Base-by-base conservation (phyloP, 1,140 invertebrate genomes). In the Vollenhovia emeryi region DNA sequence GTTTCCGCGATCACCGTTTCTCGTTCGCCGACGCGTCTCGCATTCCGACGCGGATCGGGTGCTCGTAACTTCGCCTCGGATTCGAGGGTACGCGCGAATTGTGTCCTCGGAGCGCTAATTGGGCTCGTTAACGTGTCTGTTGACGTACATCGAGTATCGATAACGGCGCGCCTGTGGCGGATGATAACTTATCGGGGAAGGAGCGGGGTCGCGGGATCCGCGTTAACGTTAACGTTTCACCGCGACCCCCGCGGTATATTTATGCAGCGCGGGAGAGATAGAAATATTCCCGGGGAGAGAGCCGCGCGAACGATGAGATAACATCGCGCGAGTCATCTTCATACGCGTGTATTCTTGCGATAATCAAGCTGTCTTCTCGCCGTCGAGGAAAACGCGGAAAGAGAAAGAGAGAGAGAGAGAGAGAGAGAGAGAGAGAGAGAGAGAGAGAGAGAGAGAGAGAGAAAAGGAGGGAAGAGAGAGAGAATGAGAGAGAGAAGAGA, bases 331-430 rank as follows among this genome's bases (percentile, higher is more conserved):
- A 71, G 57, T 57, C 33, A 64, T 36, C 27, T 57, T 55, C 24
- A 68, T 69, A 55, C 64, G 18, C 13, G 33, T 62, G 30, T 62
- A 62, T 62, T 57, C 36, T 57, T 71, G 24, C 24, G 24, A 82
- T 68, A 79, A 78, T 79, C 62, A 55, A 15, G 21, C 6, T 52
- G 36, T 66, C 36, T 64, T 64, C 60, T 71, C 50, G 64, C 57
- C 64, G 3, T 64, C 43, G 59, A 78, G 60, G 73, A 33, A 76
- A 24, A 74, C 0, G 64, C n/a, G 55, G 9, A 64, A 1, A 57
- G 15, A 55, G 8, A 66, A 33, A 21, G 45, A 27, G 18, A 24
- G 50, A 48, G n/a, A 66, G 36, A 33, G 21, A 75, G 30, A 76
- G 11, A 64, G 45, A 57, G 30, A 66, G 27, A 82, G 45, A 69